phyloP scores from a whole-genome alignment of 2,888 invertebrate genomes.

The Pachymerium ferrugineum region DNA sequence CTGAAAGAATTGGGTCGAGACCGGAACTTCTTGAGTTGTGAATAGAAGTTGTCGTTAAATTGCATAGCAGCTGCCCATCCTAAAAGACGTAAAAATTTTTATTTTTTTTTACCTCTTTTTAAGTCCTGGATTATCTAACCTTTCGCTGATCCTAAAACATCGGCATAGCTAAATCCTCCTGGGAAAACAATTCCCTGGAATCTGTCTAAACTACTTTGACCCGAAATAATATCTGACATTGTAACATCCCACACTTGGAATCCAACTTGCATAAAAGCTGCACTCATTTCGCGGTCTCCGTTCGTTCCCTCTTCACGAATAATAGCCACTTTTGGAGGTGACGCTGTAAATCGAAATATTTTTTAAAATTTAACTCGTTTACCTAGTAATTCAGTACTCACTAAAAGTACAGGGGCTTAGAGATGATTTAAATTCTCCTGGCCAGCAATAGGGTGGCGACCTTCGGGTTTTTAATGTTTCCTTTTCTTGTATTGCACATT shows the following conservation, averaged over 20 bases:
- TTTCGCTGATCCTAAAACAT: constrained; percentile 95
- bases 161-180: constrained; percentile 98
- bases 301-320: constrained; percentile 95
- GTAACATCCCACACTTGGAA: constrained; percentile 87
- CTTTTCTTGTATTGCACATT: constrained; percentile 75
- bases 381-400: background rate
- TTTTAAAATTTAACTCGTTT: background rate
- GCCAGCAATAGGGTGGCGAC: constrained; percentile 60
- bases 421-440: background rate
- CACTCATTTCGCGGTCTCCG: constrained; percentile 93
- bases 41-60: constrained; percentile 67
- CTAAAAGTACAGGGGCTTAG: constrained; percentile 46
- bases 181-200: constrained; percentile 91
- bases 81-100: constrained; percentile 37
- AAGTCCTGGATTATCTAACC: constrained; percentile 11
- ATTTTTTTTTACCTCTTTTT: background rate
- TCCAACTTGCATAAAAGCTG: constrained; percentile 79
- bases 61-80: constrained; percentile 93
- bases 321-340: constrained; percentile 70
- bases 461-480: constrained; percentile 61
- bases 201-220: constrained; percentile 63
- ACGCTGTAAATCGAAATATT: background rate
- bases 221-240: constrained; percentile 78
- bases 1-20: constrained; percentile 74
- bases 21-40: constrained; percentile 72